Evolutionary conservation across 2,888 invertebrate genomes (phyloP).

Genomic region (Volucella bombylans): DNA sequence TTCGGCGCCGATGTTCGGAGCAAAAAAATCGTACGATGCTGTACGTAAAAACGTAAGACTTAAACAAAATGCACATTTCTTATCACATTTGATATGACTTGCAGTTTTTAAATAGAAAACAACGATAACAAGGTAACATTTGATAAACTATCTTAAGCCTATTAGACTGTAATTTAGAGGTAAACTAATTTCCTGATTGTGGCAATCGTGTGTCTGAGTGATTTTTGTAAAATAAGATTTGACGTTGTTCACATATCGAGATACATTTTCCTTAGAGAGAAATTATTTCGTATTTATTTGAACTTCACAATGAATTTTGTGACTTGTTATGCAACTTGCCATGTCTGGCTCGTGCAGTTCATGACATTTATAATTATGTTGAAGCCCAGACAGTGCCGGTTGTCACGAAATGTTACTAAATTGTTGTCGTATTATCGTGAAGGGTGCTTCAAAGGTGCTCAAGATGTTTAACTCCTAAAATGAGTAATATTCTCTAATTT

Average conservation of each 20-base stretch:
- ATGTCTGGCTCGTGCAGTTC: background rate
- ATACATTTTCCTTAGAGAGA: no score
- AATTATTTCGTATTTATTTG: no score
- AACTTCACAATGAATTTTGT: no score
- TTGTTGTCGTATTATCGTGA: background rate
- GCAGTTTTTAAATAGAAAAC: background rate
- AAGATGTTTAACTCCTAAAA: no score
- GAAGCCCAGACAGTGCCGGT: background rate
- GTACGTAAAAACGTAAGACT: background rate
- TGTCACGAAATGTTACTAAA: constrained; percentile 16
- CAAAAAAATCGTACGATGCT: background rate
- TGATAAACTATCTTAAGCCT: background rate
- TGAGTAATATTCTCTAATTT: no score
- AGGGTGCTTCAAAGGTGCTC: no score
- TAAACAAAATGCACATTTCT: background rate
- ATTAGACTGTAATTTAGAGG: constrained; percentile 12
- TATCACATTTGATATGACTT: constrained; percentile 26
- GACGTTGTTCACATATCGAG: no score
- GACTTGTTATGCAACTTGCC: background rate
- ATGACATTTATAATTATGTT: constrained; percentile 22
- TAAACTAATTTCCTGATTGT: constrained; percentile 8
- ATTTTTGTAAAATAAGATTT: background rate
- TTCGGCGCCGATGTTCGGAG: no score
- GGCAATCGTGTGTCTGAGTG: background rate
- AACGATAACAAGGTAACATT: background rate